Evolutionary conservation across 2,113 vertebrate species (phyloP), one percentile per base, ranked within the genome.

Genomic region (Lagopus leucura): DNA sequence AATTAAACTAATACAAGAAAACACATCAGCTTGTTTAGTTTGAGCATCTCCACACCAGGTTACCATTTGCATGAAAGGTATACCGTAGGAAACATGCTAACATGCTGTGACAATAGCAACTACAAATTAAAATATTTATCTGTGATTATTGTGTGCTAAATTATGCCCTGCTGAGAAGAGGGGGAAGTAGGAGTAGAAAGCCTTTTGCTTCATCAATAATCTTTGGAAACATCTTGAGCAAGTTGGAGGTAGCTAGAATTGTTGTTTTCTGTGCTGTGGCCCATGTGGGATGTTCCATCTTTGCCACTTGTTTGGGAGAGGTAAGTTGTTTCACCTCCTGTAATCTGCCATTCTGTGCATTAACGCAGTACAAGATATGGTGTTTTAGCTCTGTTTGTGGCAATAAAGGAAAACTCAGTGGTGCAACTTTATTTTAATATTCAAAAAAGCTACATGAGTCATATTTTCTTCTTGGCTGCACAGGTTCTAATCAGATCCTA

Each of bases 281-380:
- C 32, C 58, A 15, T 32, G 20, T 16, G 43, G 42, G 40, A 57
- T 58, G 20, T n/a, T 60, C 61, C 25, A 25, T 19, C 32, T 43
- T 1, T 10, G 38, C 36, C 1, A 5, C 43, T 60, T 47, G 20
- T 36, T 47, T 0, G 2, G 40, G 47, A 19, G 12, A 57, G 50
- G 27, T 12, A 22, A 34, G 19, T 18, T 47, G 25, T 75, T n/a
- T 30, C 27, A 17, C 25, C 30, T 60, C 6, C 36, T 6, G 2
- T 34, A 76, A 60, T 38, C 32, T 43, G 28, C 83, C 5, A 4
- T 24, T 25, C 25, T n/a, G 27, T 43, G 32, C 34, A 38, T 25
- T 50, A 36, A 32, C 10, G 7, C 43, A 34, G 36, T 40, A 50
- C 21, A 38, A 8, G 38, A 16, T 64, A 43, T 7, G 8, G 14